These are phyloP conservation scores for Drosophila borealis DNA, from an alignment of 2,888 invertebrate genomes.

Conservation along the genomic window DNA sequence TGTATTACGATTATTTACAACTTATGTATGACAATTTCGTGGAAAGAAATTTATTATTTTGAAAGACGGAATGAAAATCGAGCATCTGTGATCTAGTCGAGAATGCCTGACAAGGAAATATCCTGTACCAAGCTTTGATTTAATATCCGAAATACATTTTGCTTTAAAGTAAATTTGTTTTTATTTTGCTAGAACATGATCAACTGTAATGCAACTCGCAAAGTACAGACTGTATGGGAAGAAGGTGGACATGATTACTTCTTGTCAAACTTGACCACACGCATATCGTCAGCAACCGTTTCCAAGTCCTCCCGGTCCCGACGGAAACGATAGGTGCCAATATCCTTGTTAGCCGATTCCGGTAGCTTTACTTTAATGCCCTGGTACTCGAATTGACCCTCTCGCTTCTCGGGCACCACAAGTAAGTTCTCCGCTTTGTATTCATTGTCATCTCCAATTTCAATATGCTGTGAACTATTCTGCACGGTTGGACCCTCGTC, in stretches of 20 bases:
- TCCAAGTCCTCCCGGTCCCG: conserved; percentile 55
- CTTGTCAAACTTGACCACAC: conserved; percentile 55
- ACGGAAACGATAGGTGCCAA: conserved; percentile 70
- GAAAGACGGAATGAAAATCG: neutral
- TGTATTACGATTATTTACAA: no score
- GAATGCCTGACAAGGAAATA: no score
- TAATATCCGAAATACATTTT: neutral
- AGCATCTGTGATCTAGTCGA: no score
- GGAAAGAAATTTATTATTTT: no score
- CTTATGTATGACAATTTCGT: no score
- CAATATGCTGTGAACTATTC: conserved; percentile 23
- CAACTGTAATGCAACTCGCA: no score
- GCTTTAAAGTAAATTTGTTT: neutral
- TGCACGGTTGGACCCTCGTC: conserved; percentile 50
- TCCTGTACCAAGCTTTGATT: no score
- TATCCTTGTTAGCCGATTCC: conserved; percentile 37
- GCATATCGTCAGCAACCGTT: conserved; percentile 63
- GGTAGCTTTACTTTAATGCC: conserved; percentile 69
- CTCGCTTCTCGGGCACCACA: conserved; percentile 58
- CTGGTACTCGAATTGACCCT: conserved; percentile 58
- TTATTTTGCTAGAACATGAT: no score
- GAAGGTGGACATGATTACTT: conserved; percentile 21
- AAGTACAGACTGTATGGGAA: neutral
- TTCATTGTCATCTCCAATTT: conserved; percentile 65
- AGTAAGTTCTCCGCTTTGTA: conserved; percentile 47